Base-by-base conservation (phyloP, 2,113 vertebrate species). In the Xiphophorus maculatus region DNA sequence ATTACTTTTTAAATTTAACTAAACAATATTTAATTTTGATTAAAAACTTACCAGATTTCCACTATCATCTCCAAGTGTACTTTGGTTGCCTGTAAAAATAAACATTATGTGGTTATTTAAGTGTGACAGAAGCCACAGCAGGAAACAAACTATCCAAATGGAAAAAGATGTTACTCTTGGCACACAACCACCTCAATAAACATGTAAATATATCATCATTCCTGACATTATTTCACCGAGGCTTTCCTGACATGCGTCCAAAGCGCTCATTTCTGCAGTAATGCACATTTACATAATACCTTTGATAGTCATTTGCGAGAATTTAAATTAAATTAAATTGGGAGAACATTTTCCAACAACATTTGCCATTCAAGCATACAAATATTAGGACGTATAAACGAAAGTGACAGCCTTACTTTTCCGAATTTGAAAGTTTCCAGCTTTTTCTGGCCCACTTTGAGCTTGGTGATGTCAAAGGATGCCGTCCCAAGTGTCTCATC, bases 401-500 rank as follows among this genome's bases (percentile, higher is more conserved):
- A 19, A 29, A 12, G 63, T 35, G 15, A 42, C 7, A 37, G 33
- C 74, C 96, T 95, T 95, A 98, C 98, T 84, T 96, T 91, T 79
- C 97, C 97, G 80, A 99, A 97, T 67, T 91, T 93, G 83, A 99
- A 95, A 29, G 92, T 87, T 82, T 97, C 93, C 32, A 89, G 93
- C 86, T 95, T 95, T 79, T 92, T 95, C 85, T 96, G 95, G 75
- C 96, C 97, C 60, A 96, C 83, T 78, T 92, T 94, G 85, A 98
- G 92, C 29, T 95, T 90, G 35, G 93, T 94, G 69, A 99, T 89
- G 40, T 93, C 91, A 78, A 96, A 98, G 0, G 94, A 94, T 3
- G 95, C 89, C 0, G 95, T 96, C 40, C 98, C 98, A 54, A 99
- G 94, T 10, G 95, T 98, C 90, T 99, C 96, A 28, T 99, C 98